Percentiles rank a stretch among this genome's conserved stretches.
These are phyloP conservation scores for Porphyrio hochstetteri DNA, from an alignment of 2,113 vertebrate species.

Conservation along the genomic window DNA sequence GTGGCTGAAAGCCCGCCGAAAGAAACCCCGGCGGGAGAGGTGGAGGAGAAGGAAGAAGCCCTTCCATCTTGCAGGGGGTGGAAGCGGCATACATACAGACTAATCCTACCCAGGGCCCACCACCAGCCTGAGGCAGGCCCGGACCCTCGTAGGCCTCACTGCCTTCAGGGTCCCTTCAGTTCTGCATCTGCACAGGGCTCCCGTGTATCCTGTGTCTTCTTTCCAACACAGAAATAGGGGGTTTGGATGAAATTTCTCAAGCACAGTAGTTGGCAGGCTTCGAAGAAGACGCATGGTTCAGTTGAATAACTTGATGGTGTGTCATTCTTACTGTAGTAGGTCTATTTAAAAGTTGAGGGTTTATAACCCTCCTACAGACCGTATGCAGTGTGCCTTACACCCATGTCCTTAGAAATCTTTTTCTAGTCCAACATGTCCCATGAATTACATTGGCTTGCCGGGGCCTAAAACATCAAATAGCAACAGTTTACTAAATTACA, in stretches of 20 bases:
- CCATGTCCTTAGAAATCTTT: background rate
- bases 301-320: background rate
- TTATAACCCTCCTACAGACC: background rate
- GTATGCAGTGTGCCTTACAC: background rate
- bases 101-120: fast-evolving
- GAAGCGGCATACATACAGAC: fast-evolving
- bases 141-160: fast-evolving
- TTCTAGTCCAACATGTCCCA: no score
- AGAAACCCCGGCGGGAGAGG: background rate
- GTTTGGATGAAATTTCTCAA: background rate
- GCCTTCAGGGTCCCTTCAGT: background rate
- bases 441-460: background rate
- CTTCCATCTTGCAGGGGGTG: fast-evolving
- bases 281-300: background rate
- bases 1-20: fast-evolving
- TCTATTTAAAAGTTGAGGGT: background rate
- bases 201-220: fast-evolving
- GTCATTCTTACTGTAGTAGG: background rate
- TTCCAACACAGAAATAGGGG: background rate
- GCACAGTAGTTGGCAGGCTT: background rate
- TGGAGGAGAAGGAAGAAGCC: fast-evolving
- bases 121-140: no score
- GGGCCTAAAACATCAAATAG: background rate
- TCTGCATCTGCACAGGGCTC: fast-evolving
- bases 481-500: background rate